Base-by-base conservation (phyloP, 1,140 invertebrate species). In the Dreissena rostriformis region DNA sequence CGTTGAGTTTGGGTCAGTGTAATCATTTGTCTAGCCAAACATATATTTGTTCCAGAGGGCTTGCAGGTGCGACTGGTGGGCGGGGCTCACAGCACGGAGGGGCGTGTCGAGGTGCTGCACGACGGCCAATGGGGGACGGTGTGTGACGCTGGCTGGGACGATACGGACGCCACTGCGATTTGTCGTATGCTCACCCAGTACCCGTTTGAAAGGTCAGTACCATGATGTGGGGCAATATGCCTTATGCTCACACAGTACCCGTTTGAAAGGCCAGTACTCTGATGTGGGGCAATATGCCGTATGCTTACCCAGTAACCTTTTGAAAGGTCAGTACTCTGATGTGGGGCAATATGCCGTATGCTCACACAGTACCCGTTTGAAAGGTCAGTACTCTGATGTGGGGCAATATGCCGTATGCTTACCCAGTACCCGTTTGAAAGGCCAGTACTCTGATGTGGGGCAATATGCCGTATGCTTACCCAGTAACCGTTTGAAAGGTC, bases 71-170 rank as follows among this genome's bases (percentile, higher is more conserved):
- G 76, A 12, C 68, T 85, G 29, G 67, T 68, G 26, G 83, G 63
- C 15, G 84, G 84, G 2, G 51, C 72, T n/a, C 49, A 70, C 51
- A 53, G 29, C 28, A 67, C 75, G 22, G 79, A 86, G 51, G 88
- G 88, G 4, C 76, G 86, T 19, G 82, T 90, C 15, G 88, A 90
- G 67, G 82, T 90, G 1, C 39, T 76, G 5, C 82, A 86, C 39
- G 57, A 75, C 12, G 82, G 82, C 19, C 53, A 71, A n/a, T 89
- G 88, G 89, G 89, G 89, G 22, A 73, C 72, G 5, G 68, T 90
- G 2, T 90, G 89, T 74, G 86, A 88, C 55, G 26, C 66, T 53
- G 71, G 26, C 17, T 89, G 85, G 80, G 82, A 89, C 73, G 57
- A 72, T 11, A 65, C n/a, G 2, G 84, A 86, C 29, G 89, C 88